phyloP scores from a whole-genome alignment of 2,113 vertebrate genomes.

The Amphiprion ocellaris region DNA sequence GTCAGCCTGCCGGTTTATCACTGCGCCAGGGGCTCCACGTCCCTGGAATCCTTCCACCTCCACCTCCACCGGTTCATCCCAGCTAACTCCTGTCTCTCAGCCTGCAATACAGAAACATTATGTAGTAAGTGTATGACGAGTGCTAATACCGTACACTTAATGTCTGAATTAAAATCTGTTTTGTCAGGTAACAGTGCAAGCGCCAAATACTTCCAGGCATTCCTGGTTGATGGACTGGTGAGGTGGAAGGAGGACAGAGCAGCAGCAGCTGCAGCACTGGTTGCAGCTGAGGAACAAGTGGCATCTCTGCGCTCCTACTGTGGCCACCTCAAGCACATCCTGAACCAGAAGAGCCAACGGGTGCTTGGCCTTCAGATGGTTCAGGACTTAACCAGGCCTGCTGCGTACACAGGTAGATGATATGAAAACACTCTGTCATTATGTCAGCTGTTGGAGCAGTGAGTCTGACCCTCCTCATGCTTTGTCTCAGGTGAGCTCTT shows the following conservation, averaged over 20 bases:
- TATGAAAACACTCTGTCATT: no score
- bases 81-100: neutral
- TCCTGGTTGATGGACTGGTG: neutral
- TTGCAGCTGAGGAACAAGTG: no score
- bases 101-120: no score
- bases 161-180: no score
- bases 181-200: neutral
- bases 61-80: constrained; percentile 3
- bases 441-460: no score
- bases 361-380: neutral
- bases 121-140: no score
- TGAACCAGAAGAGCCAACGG: constrained; percentile 8
- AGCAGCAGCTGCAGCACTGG: neutral
- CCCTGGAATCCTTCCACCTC: constrained; percentile 4
- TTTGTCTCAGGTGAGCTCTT: neutral
- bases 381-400: constrained; percentile 7
- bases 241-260: constrained; percentile 6
- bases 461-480: neutral
- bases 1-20: no score
- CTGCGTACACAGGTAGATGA: constrained; percentile 2
- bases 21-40: neutral
- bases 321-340: constrained; percentile 2
- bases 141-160: no score
- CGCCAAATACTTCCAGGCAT: neutral
- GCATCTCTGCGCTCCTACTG: neutral